These are phyloP conservation scores for Polydrusus pterygomalis DNA, from an alignment of 2,888 invertebrate species.

Conservation along the genomic window DNA sequence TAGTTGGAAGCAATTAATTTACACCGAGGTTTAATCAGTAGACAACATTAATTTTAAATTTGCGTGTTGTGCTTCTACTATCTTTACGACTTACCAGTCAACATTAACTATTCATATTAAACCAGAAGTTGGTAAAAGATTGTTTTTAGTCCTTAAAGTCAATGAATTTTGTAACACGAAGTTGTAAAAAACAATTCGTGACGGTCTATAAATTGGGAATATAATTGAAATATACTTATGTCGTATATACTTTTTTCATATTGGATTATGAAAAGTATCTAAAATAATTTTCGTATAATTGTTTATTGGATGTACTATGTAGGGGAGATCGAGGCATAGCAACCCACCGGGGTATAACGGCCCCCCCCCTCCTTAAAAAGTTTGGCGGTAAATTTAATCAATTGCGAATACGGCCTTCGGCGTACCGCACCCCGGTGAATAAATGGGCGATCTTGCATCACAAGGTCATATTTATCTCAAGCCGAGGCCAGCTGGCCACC, in stretches of 20 bases:
- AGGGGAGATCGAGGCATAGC: no score
- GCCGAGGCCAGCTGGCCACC: no score
- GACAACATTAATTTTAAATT: conserved; percentile 56
- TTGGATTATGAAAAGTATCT: neutral
- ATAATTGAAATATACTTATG: neutral
- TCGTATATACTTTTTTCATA: neutral
- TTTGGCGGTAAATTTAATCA: no score
- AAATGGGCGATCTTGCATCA: no score
- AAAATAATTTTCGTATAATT: neutral
- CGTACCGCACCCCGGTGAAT: no score
- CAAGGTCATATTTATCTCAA: no score
- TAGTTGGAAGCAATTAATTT: conserved; percentile 54
- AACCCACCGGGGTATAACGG: no score
- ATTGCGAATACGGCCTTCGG: no score
- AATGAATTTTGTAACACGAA: conserved; percentile 24
- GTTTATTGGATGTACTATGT: neutral
- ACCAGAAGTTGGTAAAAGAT: conserved; percentile 24
- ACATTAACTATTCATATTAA: conserved; percentile 42
- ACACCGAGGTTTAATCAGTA: conserved; percentile 50
- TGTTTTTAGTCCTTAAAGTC: conserved; percentile 19
- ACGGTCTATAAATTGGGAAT: neutral
- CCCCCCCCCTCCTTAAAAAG: no score
- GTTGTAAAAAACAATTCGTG: conserved; percentile 19
- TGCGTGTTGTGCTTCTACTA: conserved; percentile 52
- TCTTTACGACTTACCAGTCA: conserved; percentile 46